These are phyloP conservation scores for Halcyon malimbica DNA, from an alignment of 2,113 vertebrate species.

Conservation along the genomic window DNA sequence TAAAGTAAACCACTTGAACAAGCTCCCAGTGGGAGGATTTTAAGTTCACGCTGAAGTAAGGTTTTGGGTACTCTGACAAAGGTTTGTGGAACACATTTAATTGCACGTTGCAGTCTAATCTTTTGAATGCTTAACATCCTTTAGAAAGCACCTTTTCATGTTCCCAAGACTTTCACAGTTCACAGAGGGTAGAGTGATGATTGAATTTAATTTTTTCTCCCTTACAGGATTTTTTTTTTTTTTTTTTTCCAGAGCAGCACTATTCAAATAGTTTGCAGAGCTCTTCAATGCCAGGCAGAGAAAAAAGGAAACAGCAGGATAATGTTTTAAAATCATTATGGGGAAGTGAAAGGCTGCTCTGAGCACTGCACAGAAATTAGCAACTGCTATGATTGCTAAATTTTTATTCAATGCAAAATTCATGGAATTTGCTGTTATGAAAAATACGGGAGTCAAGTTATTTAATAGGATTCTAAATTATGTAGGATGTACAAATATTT, in stretches of 20 bases:
- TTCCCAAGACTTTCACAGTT: constrained; percentile 64
- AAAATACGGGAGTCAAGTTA: background rate
- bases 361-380: constrained; percentile 56
- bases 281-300: constrained; percentile 54
- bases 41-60: constrained; percentile 29
- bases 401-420: constrained; percentile 52
- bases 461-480: constrained; percentile 47
- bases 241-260: background rate
- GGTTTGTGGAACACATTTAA: constrained; percentile 51
- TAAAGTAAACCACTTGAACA: constrained; percentile 52
- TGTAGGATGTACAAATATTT: constrained; percentile 37
- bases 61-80: constrained; percentile 36
- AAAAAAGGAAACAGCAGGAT: constrained; percentile 63
- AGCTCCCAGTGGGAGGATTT: constrained; percentile 59
- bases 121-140: constrained; percentile 50
- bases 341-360: constrained; percentile 58
- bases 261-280: constrained; percentile 56
- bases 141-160: constrained; percentile 56
- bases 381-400: constrained; percentile 46
- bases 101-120: constrained; percentile 32
- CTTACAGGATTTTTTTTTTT: background rate
- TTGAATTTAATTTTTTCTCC: constrained; percentile 65
- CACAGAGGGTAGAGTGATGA: constrained; percentile 58
- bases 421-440: constrained; percentile 37
- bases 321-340: constrained; percentile 65